Conservation (phyloP, 2,888 invertebrate genomes). For the Tipula confusa region DNA sequence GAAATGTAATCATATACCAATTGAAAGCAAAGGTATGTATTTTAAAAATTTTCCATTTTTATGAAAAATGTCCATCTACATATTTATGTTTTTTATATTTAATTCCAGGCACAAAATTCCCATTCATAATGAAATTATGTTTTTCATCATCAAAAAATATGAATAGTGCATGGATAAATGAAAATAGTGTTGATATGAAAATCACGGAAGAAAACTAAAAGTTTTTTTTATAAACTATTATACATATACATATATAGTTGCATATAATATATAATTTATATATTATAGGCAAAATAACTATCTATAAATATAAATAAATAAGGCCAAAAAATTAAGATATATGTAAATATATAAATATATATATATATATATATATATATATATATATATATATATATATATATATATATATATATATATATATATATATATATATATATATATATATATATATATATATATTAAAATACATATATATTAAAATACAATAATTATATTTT, state of each 20-base stretch:
- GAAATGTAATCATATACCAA: slow-evolving; percentile 94
- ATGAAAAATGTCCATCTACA: neutral
- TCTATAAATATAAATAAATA: neutral
- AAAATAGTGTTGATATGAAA: slow-evolving; percentile 31
- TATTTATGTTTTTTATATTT: slow-evolving; percentile 39
- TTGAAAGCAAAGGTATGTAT: slow-evolving; percentile 94
- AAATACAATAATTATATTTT: neutral
- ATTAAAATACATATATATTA: no score
- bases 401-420: slow-evolving; percentile 21
- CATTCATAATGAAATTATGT: slow-evolving; percentile 97
- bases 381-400: neutral
- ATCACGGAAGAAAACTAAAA: slow-evolving; percentile 21
- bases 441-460: slow-evolving; percentile 14
- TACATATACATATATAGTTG: no score
- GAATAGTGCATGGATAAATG: slow-evolving; percentile 57
- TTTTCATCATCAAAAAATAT: slow-evolving; percentile 76
- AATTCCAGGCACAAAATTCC: slow-evolving; percentile 93
- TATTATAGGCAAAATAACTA: neutral
- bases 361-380: neutral
- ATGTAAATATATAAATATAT: neutral
- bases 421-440: neutral
- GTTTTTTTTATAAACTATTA: neutral
- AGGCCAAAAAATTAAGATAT: neutral
- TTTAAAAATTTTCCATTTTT: no score
- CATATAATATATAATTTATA: no score